phyloP scores from a whole-genome alignment of 2,113 vertebrate species.

The Symphodus melops region DNA sequence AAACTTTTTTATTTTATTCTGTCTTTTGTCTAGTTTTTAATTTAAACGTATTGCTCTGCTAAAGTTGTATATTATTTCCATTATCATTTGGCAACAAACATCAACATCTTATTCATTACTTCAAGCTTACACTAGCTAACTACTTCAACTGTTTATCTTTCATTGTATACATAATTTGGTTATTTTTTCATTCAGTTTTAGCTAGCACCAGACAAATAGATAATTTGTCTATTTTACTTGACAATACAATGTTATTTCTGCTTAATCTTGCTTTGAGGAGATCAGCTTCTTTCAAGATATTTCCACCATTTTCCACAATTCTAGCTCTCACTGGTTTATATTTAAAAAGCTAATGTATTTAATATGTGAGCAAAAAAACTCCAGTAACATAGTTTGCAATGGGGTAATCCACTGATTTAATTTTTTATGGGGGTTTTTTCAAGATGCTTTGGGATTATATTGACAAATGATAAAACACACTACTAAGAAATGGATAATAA shows the following conservation, averaged over 20 bases:
- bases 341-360: background rate
- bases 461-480: conserved; percentile 48
- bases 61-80: background rate
- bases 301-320: background rate
- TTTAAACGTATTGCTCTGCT: background rate
- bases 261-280: too few relatives aligned
- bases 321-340: background rate
- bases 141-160: background rate
- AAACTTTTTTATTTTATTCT: background rate
- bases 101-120: background rate
- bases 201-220: too few relatives aligned
- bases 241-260: too few relatives aligned
- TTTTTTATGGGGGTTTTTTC: conserved; percentile 11
- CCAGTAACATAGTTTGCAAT: conserved; percentile 11
- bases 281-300: background rate
- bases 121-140: background rate
- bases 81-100: too few relatives aligned
- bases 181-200: too few relatives aligned
- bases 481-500: conserved; percentile 1
- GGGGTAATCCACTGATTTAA: conserved; percentile 14
- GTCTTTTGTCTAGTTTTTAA: background rate
- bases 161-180: background rate
- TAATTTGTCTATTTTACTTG: too few relatives aligned
- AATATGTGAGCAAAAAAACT: background rate
- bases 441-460: conserved; percentile 19